Evolutionary conservation across 2,113 vertebrate species (phyloP).

Genomic region (Archocentrus centrarchus): DNA sequence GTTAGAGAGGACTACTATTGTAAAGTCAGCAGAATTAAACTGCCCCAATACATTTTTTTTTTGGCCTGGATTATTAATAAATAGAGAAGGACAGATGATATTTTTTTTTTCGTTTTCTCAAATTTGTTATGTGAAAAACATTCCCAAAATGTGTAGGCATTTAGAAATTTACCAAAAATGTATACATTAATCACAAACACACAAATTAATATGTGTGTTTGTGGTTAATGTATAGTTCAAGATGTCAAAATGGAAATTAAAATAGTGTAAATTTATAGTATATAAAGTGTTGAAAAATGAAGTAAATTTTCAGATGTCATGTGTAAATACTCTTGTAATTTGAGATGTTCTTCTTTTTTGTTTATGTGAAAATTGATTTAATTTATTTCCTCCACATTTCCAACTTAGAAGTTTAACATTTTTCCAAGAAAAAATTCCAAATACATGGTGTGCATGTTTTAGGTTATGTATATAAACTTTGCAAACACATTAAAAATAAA

Average conservation of each 20-base stretch:
- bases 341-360: no score
- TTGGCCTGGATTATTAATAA: not conserved
- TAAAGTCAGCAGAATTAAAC: conserved; percentile 25
- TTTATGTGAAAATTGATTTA: not conserved
- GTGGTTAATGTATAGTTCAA: no score
- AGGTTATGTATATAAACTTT: no score
- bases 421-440: no score
- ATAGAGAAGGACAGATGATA: not conserved
- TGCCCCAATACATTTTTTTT: not conserved
- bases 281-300: not conserved
- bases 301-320: not conserved
- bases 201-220: no score
- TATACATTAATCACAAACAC: no score
- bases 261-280: not conserved
- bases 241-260: not conserved
- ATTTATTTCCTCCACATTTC: not conserved
- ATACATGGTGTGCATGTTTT: no score
- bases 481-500: no score
- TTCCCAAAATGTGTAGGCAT: not conserved
- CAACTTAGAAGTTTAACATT: not conserved
- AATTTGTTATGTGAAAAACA: not conserved
- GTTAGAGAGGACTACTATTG: not conserved
- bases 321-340: no score
- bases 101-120: not conserved
- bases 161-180: not conserved